Conservation (phyloP, 2,797 vertebrate genomes). For the Mormyrus hasselquistii region DNA sequence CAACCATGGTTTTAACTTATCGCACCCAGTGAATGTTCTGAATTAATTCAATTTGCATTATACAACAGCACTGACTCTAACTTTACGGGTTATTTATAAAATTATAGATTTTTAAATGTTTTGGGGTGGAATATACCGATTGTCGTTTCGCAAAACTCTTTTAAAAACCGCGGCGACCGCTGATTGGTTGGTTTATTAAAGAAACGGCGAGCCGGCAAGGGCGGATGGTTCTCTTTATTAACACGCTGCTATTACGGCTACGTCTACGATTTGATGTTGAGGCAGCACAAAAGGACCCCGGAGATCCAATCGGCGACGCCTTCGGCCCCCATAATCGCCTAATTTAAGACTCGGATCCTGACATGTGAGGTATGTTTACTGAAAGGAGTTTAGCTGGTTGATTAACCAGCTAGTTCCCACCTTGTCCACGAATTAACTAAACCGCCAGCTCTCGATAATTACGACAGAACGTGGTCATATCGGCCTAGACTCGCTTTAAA, state of each 20-base stretch:
- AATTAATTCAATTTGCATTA: neutral
- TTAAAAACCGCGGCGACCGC: neutral
- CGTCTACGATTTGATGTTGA: neutral
- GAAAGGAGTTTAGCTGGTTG: neutral
- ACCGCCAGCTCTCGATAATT: neutral
- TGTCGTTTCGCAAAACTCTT: neutral
- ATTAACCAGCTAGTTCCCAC: neutral
- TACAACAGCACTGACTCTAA: neutral
- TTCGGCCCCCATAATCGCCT: neutral
- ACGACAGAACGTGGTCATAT: neutral
- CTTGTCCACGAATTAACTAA: neutral
- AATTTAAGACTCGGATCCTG: neutral
- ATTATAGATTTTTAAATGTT: neutral
- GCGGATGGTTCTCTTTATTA: neutral
- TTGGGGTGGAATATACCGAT: neutral
- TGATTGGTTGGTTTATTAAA: slow-evolving; percentile 11
- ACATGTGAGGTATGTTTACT: neutral
- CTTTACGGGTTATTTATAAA: neutral
- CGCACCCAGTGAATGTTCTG: neutral
- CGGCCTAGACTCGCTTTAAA: neutral
- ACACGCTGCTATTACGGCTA: neutral
- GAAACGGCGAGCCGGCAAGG: neutral
- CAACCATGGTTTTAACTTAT: neutral
- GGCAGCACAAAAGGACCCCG: neutral
- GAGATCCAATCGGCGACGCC: neutral